Percentiles rank a stretch among this genome's conserved stretches.
Conservation (phyloP, 2,888 invertebrate species). For the Andrena bicolor region DNA sequence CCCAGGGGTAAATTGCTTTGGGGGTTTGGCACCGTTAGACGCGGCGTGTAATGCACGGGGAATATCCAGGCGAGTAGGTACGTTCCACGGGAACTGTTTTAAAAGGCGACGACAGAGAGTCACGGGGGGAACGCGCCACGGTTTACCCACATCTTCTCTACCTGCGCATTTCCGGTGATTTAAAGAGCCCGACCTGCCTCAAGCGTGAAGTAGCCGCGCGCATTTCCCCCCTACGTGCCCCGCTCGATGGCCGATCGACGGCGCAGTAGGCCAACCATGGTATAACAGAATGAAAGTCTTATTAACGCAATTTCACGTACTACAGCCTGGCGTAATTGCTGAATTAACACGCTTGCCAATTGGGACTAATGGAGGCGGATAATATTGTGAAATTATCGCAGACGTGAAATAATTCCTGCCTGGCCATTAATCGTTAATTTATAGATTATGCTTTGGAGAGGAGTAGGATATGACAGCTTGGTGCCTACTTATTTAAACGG, state of each 20-base stretch:
- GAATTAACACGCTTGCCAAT: slow-evolving; percentile 48
- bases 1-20: background rate
- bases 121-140: slow-evolving; percentile 15
- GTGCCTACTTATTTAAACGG: too few relatives aligned
- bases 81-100: slow-evolving; percentile 36
- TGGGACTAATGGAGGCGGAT: slow-evolving; percentile 29
- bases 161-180: slow-evolving; percentile 65
- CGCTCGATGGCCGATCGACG: slow-evolving; percentile 23
- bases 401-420: slow-evolving; percentile 16
- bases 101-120: slow-evolving; percentile 26
- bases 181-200: slow-evolving; percentile 63
- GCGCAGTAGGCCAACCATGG: slow-evolving; percentile 39
- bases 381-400: slow-evolving; percentile 42
- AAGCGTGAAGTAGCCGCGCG: slow-evolving; percentile 51
- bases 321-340: slow-evolving; percentile 30
- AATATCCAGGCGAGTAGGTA: slow-evolving; percentile 10
- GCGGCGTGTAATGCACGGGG: background rate
- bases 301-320: slow-evolving; percentile 53
- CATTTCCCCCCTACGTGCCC: slow-evolving; percentile 11
- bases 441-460: background rate
- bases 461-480: background rate
- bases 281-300: slow-evolving; percentile 52
- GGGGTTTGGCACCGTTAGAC: background rate
- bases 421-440: slow-evolving; percentile 2
- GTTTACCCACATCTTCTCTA: slow-evolving; percentile 56